Percentiles rank a stretch among this genome's conserved stretches.
These are phyloP conservation scores for Epicampocera succincta DNA, from an alignment of 2,888 invertebrate species.

Conservation along the genomic window DNA sequence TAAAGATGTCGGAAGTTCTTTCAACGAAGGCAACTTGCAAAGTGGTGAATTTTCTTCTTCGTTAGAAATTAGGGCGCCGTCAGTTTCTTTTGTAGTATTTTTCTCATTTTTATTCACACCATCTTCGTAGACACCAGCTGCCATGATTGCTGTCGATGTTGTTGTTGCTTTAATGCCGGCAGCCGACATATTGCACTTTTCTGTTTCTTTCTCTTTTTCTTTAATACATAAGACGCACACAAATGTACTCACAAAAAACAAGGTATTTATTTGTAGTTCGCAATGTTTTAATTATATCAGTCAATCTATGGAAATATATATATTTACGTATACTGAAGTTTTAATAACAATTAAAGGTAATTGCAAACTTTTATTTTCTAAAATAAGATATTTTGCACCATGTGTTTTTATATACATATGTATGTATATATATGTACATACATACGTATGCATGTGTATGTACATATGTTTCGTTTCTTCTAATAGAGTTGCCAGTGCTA, in stretches of 20 bases:
- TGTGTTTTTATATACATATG: neutral
- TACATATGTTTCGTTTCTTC: neutral
- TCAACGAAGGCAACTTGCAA: conserved; percentile 26
- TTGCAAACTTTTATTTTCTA: neutral
- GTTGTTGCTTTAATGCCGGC: conserved; percentile 48
- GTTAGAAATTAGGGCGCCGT: neutral
- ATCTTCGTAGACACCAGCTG: conserved; percentile 24
- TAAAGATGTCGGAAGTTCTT: conserved; percentile 4
- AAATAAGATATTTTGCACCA: neutral
- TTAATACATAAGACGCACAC: neutral
- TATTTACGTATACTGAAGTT: too few relatives aligned
- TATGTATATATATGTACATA: neutral
- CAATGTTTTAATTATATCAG: too few relatives aligned
- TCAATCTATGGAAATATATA: too few relatives aligned
- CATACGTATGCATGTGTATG: neutral
- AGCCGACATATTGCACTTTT: conserved; percentile 39
- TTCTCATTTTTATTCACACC: conserved; percentile 3
- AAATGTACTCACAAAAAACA: neutral
- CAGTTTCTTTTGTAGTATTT: neutral
- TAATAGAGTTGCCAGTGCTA: too few relatives aligned
- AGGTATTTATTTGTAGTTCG: too few relatives aligned
- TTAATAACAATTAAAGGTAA: too few relatives aligned
- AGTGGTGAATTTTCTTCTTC: conserved; percentile 39
- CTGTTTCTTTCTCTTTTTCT: neutral
- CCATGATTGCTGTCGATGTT: neutral